phyloP scores from a whole-genome alignment of 2,888 invertebrate species.

The Nymphalis c-album region DNA sequence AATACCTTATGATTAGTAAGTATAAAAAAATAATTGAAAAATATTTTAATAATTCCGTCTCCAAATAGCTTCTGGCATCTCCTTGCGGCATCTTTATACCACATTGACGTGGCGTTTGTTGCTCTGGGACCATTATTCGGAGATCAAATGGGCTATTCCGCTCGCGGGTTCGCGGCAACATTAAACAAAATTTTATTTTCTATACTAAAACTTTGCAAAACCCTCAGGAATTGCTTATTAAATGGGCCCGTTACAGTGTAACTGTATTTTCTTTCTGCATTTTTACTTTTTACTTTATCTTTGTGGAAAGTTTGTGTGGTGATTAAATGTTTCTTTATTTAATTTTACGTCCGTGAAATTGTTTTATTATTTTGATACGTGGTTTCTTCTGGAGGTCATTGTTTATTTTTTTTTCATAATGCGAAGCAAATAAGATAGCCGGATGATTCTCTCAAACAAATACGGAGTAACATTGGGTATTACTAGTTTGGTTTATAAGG shows the following conservation, averaged over 20 bases:
- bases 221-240: slow-evolving; percentile 56
- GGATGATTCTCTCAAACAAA: too few relatives aligned
- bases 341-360: not conserved
- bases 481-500: too few relatives aligned
- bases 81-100: slow-evolving; percentile 51
- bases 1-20: not conserved
- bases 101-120: slow-evolving; percentile 61
- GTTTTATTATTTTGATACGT: not conserved
- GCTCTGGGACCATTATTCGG: slow-evolving; percentile 59
- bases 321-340: slow-evolving; percentile 3
- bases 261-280: slow-evolving; percentile 28
- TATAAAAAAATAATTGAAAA: not conserved
- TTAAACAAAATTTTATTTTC: slow-evolving; percentile 64
- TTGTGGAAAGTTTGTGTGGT: not conserved
- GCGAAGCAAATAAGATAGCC: not conserved
- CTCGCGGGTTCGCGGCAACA: slow-evolving; percentile 53
- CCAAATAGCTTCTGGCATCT: slow-evolving; percentile 9
- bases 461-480: too few relatives aligned
- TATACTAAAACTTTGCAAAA: slow-evolving; percentile 52
- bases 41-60: not conserved
- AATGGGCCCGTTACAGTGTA: slow-evolving; percentile 30
- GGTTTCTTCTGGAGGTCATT: not conserved
- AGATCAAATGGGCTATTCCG: slow-evolving; percentile 69
- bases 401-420: not conserved
- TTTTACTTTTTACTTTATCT: slow-evolving; percentile 22